Evolutionary conservation across 1,140 invertebrate genomes (phyloP), one percentile per base, ranked within the genome.

Genomic region (Leptinotarsa undecemlineata): DNA sequence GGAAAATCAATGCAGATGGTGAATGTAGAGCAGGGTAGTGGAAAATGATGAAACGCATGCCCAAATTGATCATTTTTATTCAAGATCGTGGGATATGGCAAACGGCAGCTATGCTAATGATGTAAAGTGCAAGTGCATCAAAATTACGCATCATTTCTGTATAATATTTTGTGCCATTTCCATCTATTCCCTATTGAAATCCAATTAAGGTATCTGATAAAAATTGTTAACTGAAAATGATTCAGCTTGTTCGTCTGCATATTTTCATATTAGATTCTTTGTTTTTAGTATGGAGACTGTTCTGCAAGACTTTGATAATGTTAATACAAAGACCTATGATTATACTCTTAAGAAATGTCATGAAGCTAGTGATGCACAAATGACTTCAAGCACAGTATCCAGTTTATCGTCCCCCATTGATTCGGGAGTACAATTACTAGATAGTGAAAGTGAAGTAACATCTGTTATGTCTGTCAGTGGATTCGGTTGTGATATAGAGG

Each of bases 401-500:
- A 85, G 83, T 79, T 69, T 85, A 17, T 77, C 82, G 67, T 85
- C 84, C 63, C 85, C 85, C n/a, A 83, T 81, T 26, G 87, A 88
- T 83, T 88, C 87, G 11, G 87, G 87, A 1, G 85, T 88, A 5
- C 87, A 88, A 77, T 70, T 87, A 73, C 72, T 88, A 42, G 87
- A 88, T 79, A 88, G 87, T n/a, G 87, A 88, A 77, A 87, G 87
- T 77, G 88, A 88, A 80, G 73, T 87, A 81, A 87, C 86, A 70
- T 88, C 87, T 6, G 85, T 87, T 42, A 86, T 85, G 77, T 88
- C 87, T 48, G 85, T 68, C n/a, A 82, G 80, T 67, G 85, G 84
- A 33, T 75, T 84, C 71, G 85, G 84, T 57, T 86, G 82, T 81
- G 86, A 86, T 63, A 81, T 83, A 71, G 78, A 81, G 60, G 23